These are phyloP conservation scores for Tridacna crocea DNA, from an alignment of 2,888 invertebrate genomes.

Conservation along the genomic window DNA sequence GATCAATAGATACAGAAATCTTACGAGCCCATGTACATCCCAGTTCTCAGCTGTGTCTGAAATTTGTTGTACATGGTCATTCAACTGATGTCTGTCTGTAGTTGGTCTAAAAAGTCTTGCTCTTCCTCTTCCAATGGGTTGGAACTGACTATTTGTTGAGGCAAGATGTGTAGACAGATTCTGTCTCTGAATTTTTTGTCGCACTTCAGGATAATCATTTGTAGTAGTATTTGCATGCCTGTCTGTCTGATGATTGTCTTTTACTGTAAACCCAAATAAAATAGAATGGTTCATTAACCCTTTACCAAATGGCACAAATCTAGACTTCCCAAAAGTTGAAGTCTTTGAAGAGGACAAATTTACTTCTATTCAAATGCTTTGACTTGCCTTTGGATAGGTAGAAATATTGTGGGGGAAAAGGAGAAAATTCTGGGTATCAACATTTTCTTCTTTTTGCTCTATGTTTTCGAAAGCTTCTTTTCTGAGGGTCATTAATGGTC, in stretches of 20 bases:
- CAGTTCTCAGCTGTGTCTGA: not conserved
- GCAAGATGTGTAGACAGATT: constrained; percentile 35
- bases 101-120: not conserved
- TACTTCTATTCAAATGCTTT: too few relatives aligned
- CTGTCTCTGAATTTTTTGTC: constrained; percentile 30
- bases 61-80: not conserved
- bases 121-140: constrained; percentile 38
- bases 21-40: not conserved
- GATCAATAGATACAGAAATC: not conserved
- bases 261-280: too few relatives aligned
- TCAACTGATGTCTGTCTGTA: not conserved
- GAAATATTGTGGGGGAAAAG: not conserved
- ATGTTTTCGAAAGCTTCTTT: too few relatives aligned
- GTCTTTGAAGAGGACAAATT: too few relatives aligned
- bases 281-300: too few relatives aligned
- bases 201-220: constrained; percentile 4
- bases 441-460: not conserved
- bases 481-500: too few relatives aligned
- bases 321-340: too few relatives aligned
- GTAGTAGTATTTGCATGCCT: too few relatives aligned
- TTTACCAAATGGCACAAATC: too few relatives aligned
- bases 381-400: too few relatives aligned
- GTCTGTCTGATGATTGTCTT: too few relatives aligned
- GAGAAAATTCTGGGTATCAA: not conserved
- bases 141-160: constrained; percentile 18